phyloP scores from a whole-genome alignment of 2,797 vertebrate genomes.

The Varecia variegata region DNA sequence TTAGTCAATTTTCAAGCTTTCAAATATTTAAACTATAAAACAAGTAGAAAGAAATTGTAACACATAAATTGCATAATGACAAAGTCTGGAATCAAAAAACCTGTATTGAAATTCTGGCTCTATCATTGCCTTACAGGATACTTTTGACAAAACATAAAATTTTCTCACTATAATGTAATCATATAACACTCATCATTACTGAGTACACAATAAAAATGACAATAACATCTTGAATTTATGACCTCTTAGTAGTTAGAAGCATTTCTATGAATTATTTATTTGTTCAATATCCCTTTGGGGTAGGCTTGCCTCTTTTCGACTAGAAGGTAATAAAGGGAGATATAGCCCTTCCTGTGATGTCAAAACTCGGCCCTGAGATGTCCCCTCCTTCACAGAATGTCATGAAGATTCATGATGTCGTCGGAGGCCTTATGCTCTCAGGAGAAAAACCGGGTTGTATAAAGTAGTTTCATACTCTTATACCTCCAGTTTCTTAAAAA shows the following conservation, averaged over 20 bases:
- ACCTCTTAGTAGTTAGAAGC: not conserved
- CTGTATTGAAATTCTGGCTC: constrained; percentile 33
- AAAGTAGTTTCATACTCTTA: not conserved
- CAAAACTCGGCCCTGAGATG: not conserved
- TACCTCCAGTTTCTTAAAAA: constrained; percentile 5
- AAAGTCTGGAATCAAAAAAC: constrained; percentile 37
- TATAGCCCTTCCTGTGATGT: not conserved
- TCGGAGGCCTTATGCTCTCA: not conserved
- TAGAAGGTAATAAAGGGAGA: not conserved
- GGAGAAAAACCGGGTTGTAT: not conserved
- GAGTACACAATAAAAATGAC: constrained; percentile 2
- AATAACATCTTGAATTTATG: constrained; percentile 10
- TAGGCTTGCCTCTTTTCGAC: not conserved
- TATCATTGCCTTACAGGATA: not conserved
- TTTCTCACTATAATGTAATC: constrained; percentile 19
- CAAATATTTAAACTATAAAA: constrained; percentile 12
- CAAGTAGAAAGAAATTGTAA: constrained; percentile 17
- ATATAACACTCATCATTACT: not conserved
- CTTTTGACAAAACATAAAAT: constrained; percentile 32
- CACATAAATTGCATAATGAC: not conserved
- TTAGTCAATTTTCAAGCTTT: not conserved
- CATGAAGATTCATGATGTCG: not conserved
- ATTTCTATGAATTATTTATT: constrained; percentile 35
- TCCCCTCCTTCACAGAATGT: not conserved
- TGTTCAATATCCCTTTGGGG: not conserved